Evolutionary conservation across 2,113 vertebrate genomes (phyloP), one percentile per base, ranked within the genome.

Genomic region (Forbesichthys agassizii): DNA sequence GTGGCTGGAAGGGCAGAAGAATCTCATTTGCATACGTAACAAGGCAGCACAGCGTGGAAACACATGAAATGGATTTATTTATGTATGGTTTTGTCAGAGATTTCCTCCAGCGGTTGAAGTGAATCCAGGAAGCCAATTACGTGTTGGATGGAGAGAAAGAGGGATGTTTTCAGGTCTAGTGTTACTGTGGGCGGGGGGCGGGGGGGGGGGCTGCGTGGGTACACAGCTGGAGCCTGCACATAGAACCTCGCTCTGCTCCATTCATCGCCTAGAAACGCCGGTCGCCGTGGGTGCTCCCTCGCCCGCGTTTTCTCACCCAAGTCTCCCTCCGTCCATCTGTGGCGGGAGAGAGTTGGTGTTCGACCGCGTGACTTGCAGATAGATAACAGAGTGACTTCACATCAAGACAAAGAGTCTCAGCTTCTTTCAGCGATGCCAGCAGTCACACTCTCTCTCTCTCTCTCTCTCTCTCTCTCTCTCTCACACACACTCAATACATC

Each of bases 1-100:
- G 85, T 82, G 80, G 85, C 73, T 81, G 18, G 54, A 8, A 61
- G 84, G 81, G 80, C 77, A 77, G 82, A 72, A 78, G 83, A 82
- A 83, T 83, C 78, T 90, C 68, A 91, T 92, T 90, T 90, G 48
- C 90, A 92, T 92, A 69, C 76, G 72, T 84, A 90, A 92, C 75
- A 53, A 90, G 80, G 77, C 64, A 63, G 74, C 75, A 82, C 80
- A 1, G 16, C 20, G 7, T 84, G 79, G 74, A 69, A 69, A 68
- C 71, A 54, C 68, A 56, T 49, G 27, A 76, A 73, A 81, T 74
- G 57, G 75, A 81, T 87, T 84, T 89, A 80, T 88, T 82, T 84
- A 69, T 84, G 68, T 83, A 66, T 68, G 81, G 76, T 84, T 89
- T 82, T 84, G 86, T 86, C 69, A 75, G 16, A 86, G 74, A 74